These are phyloP conservation scores for Drosophila tani DNA, from an alignment of 1,140 invertebrate genomes.

Conservation along the genomic window DNA sequence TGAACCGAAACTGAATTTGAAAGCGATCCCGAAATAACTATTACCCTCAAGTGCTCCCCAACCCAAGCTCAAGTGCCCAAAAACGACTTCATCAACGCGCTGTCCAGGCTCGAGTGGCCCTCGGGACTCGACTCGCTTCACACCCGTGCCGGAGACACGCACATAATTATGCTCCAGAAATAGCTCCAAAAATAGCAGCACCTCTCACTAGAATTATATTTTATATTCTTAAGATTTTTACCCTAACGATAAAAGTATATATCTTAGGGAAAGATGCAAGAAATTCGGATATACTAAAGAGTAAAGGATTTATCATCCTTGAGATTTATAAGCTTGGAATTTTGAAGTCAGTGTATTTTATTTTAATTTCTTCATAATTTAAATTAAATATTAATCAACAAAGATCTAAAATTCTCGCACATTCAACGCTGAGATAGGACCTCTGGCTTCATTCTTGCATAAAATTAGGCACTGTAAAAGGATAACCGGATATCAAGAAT, in stretches of 20 bases:
- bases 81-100: conserved; percentile 45
- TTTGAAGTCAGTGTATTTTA: too few species aligned
- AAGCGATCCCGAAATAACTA: conserved; percentile 31
- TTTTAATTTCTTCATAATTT: neutral
- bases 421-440: too few species aligned
- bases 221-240: neutral
- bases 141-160: conserved; percentile 35
- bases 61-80: conserved; percentile 33
- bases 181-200: conserved; percentile 20
- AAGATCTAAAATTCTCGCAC: too few species aligned
- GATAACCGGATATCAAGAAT: too few species aligned
- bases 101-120: conserved; percentile 57
- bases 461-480: too few species aligned
- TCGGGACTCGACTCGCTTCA: conserved; percentile 37
- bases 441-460: too few species aligned
- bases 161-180: conserved; percentile 39
- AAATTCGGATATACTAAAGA: neutral
- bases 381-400: too few species aligned
- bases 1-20: conserved; percentile 1
- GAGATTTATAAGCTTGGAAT: neutral
- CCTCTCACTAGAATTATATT: neutral
- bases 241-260: too few species aligned
- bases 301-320: neutral
- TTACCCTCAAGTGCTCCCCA: conserved; percentile 28
- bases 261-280: neutral